phyloP scores from a whole-genome alignment of 2,888 invertebrate genomes.

The Isotomurus palustris region DNA sequence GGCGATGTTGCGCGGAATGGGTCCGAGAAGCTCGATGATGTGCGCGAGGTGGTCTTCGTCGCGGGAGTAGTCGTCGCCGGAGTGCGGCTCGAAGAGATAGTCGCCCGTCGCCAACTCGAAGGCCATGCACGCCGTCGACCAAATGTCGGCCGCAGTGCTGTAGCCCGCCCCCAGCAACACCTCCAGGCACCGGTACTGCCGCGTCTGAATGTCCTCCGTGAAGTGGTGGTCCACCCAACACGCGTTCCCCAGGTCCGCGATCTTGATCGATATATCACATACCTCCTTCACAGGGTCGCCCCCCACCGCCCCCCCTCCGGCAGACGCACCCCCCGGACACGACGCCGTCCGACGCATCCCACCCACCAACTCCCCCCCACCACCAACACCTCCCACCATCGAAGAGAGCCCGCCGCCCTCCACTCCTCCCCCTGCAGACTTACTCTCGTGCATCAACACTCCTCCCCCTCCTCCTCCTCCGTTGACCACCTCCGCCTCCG shows the following conservation, averaged over 20 bases:
- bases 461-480: constrained; percentile 44
- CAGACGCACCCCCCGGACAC: constrained; percentile 48
- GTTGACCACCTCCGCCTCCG: constrained; percentile 48
- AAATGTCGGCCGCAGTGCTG: constrained; percentile 95
- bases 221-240: constrained; percentile 97
- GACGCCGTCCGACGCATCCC: constrained; percentile 48
- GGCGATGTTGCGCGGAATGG: constrained; percentile 90
- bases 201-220: constrained; percentile 97
- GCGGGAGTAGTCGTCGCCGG: constrained; percentile 90
- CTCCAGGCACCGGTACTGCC: constrained; percentile 95
- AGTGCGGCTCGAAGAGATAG: constrained; percentile 98
- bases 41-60: constrained; percentile 99
- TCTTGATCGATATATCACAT: constrained; percentile 90
- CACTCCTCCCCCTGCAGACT: constrained; percentile 37
- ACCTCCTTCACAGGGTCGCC: constrained; percentile 78
- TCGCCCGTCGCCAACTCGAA: constrained; percentile 99
- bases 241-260: constrained; percentile 98
- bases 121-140: constrained; percentile 99
- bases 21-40: constrained; percentile 94
- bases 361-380: neutral
- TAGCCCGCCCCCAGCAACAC: constrained; percentile 95
- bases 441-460: constrained; percentile 37
- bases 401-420: constrained; percentile 1
- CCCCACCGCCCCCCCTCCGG: constrained; percentile 47
- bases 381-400: neutral